Evolutionary conservation across 2,797 vertebrate species (phyloP).

Genomic region (Agapornis canus): DNA sequence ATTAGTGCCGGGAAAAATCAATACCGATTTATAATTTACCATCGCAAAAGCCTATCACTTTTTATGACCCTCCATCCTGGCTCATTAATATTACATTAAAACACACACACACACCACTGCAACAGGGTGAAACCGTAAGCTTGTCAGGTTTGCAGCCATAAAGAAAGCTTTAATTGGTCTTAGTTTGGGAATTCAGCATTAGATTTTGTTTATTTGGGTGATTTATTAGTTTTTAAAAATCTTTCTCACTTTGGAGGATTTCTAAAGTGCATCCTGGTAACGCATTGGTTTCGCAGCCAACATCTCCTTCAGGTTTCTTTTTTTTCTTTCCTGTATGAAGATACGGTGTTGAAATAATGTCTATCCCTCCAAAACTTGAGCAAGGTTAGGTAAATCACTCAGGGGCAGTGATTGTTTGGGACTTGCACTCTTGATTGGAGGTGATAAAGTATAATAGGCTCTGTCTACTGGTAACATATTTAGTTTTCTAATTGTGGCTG

Average conservation of each 20-base stretch:
- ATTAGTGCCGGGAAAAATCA: constrained; percentile 90
- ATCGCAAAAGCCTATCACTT: constrained; percentile 96
- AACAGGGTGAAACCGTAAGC: constrained; percentile 80
- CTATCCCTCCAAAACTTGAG: neutral
- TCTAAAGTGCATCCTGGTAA: constrained; percentile 19
- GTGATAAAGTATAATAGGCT: neutral
- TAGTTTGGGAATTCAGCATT: constrained; percentile 78
- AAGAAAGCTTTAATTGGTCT: constrained; percentile 82
- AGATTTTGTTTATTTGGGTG: constrained; percentile 69
- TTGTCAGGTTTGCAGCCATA: constrained; percentile 80
- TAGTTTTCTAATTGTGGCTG: neutral
- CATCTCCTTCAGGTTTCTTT: neutral
- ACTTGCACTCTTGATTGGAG: neutral
- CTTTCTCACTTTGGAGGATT: constrained; percentile 31
- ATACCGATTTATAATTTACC: constrained; percentile 99
- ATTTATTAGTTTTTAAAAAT: constrained; percentile 14
- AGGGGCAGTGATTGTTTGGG: neutral
- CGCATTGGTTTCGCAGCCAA: constrained; percentile 13
- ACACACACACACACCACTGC: constrained; percentile 76
- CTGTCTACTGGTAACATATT: neutral
- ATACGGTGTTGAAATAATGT: neutral
- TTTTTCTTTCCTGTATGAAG: neutral
- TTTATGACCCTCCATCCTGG: constrained; percentile 92
- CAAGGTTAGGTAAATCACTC: neutral
- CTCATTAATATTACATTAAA: constrained; percentile 99